Evolutionary conservation across 2,797 vertebrate genomes (phyloP).

Genomic region (Myioborus melanocephalus): DNA sequence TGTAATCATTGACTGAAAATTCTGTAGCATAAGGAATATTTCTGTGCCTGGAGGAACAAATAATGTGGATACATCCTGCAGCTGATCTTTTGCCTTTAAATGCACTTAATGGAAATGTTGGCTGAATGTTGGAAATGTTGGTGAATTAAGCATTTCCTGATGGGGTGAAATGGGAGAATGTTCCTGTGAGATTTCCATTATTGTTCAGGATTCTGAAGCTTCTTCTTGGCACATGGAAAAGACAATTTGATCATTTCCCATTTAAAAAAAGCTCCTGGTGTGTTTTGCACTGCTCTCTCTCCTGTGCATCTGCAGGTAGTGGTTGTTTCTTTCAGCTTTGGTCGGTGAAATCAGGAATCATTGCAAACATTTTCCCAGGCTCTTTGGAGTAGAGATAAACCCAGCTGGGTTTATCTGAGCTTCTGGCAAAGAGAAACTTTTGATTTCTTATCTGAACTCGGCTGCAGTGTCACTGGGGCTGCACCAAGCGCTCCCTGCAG

Average conservation of each 20-base stretch:
- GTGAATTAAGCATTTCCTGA: not conserved
- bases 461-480: not conserved
- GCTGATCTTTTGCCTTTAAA: not conserved
- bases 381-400: not conserved
- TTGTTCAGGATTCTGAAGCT: not conserved
- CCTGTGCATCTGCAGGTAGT: not conserved
- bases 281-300: not conserved
- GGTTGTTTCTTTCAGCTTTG: not conserved
- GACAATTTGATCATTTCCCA: not conserved
- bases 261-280: not conserved
- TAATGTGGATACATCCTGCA: not conserved
- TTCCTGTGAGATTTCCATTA: not conserved
- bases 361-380: not conserved
- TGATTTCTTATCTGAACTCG: not conserved
- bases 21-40: not conserved
- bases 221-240: not conserved
- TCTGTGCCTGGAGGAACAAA: not conserved
- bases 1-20: not conserved
- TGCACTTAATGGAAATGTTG: not conserved
- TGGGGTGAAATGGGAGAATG: fast-evolving
- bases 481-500: not conserved
- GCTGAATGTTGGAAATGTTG: too few species aligned
- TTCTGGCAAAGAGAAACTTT: not conserved
- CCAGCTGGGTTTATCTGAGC: not conserved
- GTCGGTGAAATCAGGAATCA: not conserved